Percentiles rank a stretch among this genome's conserved stretches.
phyloP scores from a whole-genome alignment of 2,113 vertebrate genomes.

The Pogonocichla stellata region DNA sequence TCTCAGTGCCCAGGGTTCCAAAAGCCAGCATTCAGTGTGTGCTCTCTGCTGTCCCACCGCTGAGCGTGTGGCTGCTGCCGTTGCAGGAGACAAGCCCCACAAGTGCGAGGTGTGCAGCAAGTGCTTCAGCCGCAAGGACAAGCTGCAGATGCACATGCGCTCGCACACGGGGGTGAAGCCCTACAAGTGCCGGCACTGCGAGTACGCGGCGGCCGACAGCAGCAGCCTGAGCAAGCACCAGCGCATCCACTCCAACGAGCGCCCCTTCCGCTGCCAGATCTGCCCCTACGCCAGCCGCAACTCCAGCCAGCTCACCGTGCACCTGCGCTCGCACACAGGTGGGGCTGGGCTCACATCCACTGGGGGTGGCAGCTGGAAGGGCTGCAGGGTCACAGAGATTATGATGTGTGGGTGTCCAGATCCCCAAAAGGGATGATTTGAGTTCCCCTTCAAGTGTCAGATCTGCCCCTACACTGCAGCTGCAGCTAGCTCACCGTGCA shows the following conservation, averaged over 20 bases:
- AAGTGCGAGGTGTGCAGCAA: slow-evolving; percentile 94
- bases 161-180: slow-evolving; percentile 95
- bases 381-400: too few species aligned
- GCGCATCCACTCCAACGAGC: slow-evolving; percentile 91
- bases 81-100: slow-evolving; percentile 92
- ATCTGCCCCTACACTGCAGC: not conserved
- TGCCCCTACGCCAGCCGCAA: slow-evolving; percentile 95
- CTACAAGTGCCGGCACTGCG: slow-evolving; percentile 92
- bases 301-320: slow-evolving; percentile 97
- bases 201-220: slow-evolving; percentile 93
- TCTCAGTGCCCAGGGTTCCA: too few species aligned
- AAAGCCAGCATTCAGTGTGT: fast-evolving
- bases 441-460: not conserved
- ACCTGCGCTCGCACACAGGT: slow-evolving; percentile 91
- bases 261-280: slow-evolving; percentile 96
- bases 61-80: fast-evolving
- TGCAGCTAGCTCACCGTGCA: not conserved
- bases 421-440: too few species aligned
- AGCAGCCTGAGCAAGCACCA: slow-evolving; percentile 97
- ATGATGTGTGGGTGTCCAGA: too few species aligned
- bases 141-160: slow-evolving; percentile 94
- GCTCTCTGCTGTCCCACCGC: fast-evolving
- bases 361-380: too few species aligned
- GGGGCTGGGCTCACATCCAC: not conserved
- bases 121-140: slow-evolving; percentile 93